Conservation (phyloP, 2,888 invertebrate species). For the Agrilus biguttatus region DNA sequence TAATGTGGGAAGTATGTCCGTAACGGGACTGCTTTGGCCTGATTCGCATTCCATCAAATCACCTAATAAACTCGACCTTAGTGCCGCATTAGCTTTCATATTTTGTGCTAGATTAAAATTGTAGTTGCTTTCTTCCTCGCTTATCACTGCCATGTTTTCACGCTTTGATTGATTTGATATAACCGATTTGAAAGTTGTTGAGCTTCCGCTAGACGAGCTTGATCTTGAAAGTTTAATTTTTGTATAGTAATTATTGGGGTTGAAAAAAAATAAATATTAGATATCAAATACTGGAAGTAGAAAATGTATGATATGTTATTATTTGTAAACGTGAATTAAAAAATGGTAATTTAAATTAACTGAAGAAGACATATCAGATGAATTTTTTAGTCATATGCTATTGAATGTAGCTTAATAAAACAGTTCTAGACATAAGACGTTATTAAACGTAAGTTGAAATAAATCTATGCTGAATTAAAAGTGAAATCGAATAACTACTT, state of each 20-base stretch:
- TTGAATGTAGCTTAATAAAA: too few relatives aligned
- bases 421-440: too few relatives aligned
- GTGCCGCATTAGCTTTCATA: slow-evolving; percentile 25
- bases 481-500: not conserved
- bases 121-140: slow-evolving; percentile 25
- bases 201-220: slow-evolving; percentile 16
- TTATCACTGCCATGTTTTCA: slow-evolving; percentile 18
- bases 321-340: too few relatives aligned
- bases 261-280: too few relatives aligned
- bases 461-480: not conserved
- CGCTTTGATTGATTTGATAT: slow-evolving; percentile 15
- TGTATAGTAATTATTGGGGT: not conserved
- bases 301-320: too few relatives aligned
- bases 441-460: not conserved
- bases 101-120: slow-evolving; percentile 23
- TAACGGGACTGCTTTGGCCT: slow-evolving; percentile 10
- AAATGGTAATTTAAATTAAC: too few relatives aligned
- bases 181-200: slow-evolving; percentile 16
- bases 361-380: too few relatives aligned
- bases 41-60: slow-evolving; percentile 17
- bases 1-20: slow-evolving; percentile 4
- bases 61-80: slow-evolving; percentile 23
- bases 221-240: slow-evolving; percentile 13
- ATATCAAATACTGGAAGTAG: too few relatives aligned
- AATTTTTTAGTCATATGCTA: too few relatives aligned